Evolutionary conservation across 2,888 invertebrate species (phyloP).

Genomic region (Lutraria lutraria): DNA sequence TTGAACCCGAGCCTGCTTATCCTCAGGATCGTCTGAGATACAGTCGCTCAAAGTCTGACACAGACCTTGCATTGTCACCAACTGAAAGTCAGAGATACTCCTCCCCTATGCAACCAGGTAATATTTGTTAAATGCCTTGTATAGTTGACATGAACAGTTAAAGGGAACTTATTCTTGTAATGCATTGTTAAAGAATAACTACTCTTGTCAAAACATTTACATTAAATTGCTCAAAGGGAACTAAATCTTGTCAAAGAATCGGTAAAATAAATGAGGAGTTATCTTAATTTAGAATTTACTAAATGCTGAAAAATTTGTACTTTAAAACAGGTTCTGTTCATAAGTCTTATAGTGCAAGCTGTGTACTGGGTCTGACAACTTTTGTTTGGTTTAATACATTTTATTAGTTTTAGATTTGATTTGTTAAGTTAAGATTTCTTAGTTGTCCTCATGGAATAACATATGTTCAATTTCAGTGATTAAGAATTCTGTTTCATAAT

Average conservation of each 20-base stretch:
- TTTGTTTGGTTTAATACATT: neutral
- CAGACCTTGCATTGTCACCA: conserved; percentile 70
- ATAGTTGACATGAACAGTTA: too few relatives aligned
- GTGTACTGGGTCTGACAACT: neutral
- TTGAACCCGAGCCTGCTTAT: conserved; percentile 65
- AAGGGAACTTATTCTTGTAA: too few relatives aligned
- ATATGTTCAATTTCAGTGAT: neutral
- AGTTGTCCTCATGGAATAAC: neutral
- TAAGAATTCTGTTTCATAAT: too few relatives aligned
- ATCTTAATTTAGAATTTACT: neutral
- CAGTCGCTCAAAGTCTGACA: conserved; percentile 73
- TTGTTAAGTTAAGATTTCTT: neutral
- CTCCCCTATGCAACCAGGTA: conserved; percentile 72
- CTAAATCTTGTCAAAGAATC: too few relatives aligned
- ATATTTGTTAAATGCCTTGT: neutral
- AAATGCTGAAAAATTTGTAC: neutral
- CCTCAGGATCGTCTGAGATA: conserved; percentile 62
- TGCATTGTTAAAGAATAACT: too few relatives aligned
- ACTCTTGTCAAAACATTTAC: too few relatives aligned
- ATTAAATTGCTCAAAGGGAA: too few relatives aligned
- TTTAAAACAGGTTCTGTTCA: neutral
- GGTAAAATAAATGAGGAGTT: neutral
- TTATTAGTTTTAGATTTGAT: neutral
- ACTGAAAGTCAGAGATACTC: conserved; percentile 71
- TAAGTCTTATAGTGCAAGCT: neutral